These are phyloP conservation scores for Hydrotaea cyrtoneurina DNA, from an alignment of 2,888 invertebrate species.

Conservation along the genomic window DNA sequence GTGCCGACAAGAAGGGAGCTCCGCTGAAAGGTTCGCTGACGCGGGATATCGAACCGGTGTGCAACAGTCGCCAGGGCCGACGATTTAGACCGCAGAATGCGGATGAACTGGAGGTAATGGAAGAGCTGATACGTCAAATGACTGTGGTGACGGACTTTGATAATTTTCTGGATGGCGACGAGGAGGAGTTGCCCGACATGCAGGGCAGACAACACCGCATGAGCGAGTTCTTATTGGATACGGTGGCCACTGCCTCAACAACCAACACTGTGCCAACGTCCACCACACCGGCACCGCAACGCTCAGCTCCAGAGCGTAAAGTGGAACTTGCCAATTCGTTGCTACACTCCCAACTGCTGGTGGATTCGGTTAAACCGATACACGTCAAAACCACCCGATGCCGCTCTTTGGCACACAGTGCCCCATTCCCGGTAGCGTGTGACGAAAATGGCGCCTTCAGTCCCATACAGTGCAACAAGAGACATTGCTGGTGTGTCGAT, in stretches of 20 bases:
- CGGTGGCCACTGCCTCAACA: background rate
- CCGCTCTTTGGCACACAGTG: conserved; percentile 80
- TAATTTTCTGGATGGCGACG: conserved; percentile 70
- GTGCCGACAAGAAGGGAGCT: conserved; percentile 90
- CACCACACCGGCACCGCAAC: conserved; percentile 70
- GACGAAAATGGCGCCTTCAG: conserved; percentile 86
- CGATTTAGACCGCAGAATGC: conserved; percentile 80
- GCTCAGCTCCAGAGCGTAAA: conserved; percentile 78
- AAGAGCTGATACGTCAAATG: conserved; percentile 87
- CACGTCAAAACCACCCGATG: conserved; percentile 80
- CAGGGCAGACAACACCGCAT: conserved; percentile 65
- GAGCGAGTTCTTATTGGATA: conserved; percentile 37
- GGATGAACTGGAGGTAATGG: conserved; percentile 83
- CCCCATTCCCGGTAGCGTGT: conserved; percentile 83
- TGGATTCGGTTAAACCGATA: conserved; percentile 75
- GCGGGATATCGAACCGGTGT: conserved; percentile 88
- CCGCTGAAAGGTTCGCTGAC: conserved; percentile 90
- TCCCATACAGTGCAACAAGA: conserved; percentile 87
- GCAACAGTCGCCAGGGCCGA: conserved; percentile 90
- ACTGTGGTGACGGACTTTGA: conserved; percentile 82
- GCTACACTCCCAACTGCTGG: conserved; percentile 78
- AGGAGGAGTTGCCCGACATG: conserved; percentile 11
- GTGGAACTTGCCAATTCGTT: conserved; percentile 76
- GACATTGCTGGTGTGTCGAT: conserved; percentile 91
- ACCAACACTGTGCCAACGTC: background rate